A percentile compares a stretch with the other conserved stretches of the same genome.
phyloP scores from a whole-genome alignment of 1,140 invertebrate species.

The Drosophila auraria region DNA sequence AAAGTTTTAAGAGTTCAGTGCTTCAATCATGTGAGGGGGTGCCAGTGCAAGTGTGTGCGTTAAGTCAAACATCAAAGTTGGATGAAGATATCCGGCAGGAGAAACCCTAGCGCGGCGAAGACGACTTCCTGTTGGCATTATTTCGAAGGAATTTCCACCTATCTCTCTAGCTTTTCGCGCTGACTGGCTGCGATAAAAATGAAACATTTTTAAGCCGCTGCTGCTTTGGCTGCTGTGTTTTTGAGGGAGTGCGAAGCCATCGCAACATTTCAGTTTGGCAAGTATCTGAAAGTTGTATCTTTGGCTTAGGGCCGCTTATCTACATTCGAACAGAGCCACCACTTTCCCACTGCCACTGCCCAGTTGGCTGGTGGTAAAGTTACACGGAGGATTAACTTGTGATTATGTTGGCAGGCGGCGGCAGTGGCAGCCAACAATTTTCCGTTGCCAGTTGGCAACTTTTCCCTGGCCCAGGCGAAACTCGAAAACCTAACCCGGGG shows the following conservation, averaged over 20 bases:
- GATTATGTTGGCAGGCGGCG: conserved; percentile 64
- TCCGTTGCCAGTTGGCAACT: conserved; percentile 31
- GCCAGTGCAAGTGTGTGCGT: neutral
- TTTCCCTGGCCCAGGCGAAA: conserved; percentile 13
- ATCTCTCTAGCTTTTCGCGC: neutral
- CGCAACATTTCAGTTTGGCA: conserved; percentile 44
- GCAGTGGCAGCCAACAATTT: conserved; percentile 24
- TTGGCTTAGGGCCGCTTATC: conserved; percentile 69
- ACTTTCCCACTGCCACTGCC: conserved; percentile 3
- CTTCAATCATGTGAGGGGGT: neutral
- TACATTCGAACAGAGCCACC: conserved; percentile 61
- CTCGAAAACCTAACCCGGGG: conserved; percentile 31
- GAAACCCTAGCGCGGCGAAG: conserved; percentile 17
- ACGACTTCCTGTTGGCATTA: conserved; percentile 20
- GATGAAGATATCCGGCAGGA: conserved; percentile 25
- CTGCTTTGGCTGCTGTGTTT: conserved; percentile 23
- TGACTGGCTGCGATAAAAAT: conserved; percentile 43
- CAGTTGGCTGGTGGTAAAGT: conserved; percentile 59
- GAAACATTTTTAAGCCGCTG: conserved; percentile 49
- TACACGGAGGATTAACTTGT: conserved; percentile 80
- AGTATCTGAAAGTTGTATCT: conserved; percentile 58
- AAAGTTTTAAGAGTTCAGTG: conserved; percentile 3
- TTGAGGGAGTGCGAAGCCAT: conserved; percentile 40
- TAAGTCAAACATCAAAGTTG: conserved; percentile 39
- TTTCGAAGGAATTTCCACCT: conserved; percentile 29